These are phyloP conservation scores for Dermatophagoides farinae DNA, from an alignment of 1,140 invertebrate species.

Conservation along the genomic window DNA sequence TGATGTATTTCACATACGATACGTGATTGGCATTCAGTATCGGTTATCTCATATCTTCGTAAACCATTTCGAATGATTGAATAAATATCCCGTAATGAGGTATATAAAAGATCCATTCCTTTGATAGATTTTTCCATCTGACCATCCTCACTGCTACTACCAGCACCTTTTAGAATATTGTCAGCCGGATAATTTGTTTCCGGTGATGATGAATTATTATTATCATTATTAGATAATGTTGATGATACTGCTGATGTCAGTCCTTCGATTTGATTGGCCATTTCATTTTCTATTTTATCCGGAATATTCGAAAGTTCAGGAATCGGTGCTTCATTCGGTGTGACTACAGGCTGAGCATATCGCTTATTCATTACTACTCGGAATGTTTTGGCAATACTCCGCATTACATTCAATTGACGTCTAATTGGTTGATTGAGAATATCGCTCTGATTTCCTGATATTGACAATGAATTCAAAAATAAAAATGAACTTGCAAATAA, in stretches of 20 bases:
- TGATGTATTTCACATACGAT: constrained; percentile 17
- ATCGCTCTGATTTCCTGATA: too few relatives aligned
- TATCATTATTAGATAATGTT: neutral
- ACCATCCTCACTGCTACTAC: too few relatives aligned
- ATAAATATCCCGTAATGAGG: constrained; percentile 5
- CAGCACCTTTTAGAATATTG: neutral
- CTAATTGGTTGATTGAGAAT: neutral
- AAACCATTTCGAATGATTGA: constrained; percentile 4
- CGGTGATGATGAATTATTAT: neutral
- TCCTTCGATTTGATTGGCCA: neutral
- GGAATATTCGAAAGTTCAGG: neutral
- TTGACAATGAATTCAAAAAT: neutral
- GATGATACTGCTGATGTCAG: neutral
- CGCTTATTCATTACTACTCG: neutral
- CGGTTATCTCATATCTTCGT: constrained; percentile 16
- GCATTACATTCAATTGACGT: neutral
- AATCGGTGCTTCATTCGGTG: neutral
- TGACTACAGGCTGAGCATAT: neutral
- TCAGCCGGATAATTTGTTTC: neutral
- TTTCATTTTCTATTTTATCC: neutral
- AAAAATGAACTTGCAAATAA: neutral
- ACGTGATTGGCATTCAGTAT: constrained; percentile 16
- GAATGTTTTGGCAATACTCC: neutral
- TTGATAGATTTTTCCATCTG: neutral
- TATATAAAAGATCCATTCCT: neutral